These are phyloP conservation scores for Platalea minor DNA, from an alignment of 2,797 vertebrate species.

Conservation along the genomic window DNA sequence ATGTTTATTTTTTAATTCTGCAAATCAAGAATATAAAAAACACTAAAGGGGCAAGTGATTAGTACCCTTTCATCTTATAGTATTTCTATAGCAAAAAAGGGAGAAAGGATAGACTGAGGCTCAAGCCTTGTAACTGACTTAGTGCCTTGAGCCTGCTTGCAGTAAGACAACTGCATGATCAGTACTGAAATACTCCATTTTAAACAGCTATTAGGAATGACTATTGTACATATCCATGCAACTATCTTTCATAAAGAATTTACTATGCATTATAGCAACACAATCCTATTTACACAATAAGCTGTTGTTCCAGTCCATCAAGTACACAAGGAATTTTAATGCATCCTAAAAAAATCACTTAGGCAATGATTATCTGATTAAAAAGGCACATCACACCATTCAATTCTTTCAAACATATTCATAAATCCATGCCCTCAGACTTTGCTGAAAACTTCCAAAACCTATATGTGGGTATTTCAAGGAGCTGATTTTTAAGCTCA, in stretches of 20 bases:
- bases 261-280: background rate
- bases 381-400: background rate
- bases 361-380: constrained; percentile 46
- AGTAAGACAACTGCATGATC: background rate
- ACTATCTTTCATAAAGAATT: constrained; percentile 9
- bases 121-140: background rate
- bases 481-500: background rate
- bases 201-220: background rate
- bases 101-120: accelerated
- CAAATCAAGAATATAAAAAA: background rate
- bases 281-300: background rate
- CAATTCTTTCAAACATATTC: background rate
- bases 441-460: background rate
- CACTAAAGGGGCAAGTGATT: background rate
- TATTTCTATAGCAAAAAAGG: background rate
- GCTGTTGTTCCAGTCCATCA: constrained; percentile 39
- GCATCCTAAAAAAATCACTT: constrained; percentile 25
- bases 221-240: background rate
- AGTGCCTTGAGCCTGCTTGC: too few relatives aligned
- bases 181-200: background rate
- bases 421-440: background rate
- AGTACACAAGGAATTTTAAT: constrained; percentile 41
- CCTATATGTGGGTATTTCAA: background rate
- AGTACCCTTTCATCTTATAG: background rate
- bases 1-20: background rate